phyloP scores from a whole-genome alignment of 1,140 invertebrate species.

The Neocloeon triangulifer region DNA sequence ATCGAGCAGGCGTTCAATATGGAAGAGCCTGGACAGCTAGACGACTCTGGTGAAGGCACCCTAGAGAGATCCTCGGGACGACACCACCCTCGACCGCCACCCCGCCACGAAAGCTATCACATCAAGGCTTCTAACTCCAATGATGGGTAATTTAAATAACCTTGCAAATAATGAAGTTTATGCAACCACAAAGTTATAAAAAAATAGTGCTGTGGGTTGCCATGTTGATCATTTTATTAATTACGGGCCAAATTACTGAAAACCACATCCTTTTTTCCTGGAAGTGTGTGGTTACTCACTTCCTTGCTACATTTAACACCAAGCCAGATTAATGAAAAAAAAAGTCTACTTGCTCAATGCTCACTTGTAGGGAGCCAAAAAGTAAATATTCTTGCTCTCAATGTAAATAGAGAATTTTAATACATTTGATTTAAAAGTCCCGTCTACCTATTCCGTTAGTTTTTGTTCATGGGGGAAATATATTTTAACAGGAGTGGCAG shows the following conservation, averaged over 20 bases:
- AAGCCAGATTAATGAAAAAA: too few relatives aligned
- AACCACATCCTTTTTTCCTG: not conserved
- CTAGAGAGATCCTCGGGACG: constrained; percentile 31
- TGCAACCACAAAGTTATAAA: too few relatives aligned
- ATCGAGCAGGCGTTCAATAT: constrained; percentile 82
- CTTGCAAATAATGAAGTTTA: constrained; percentile 1
- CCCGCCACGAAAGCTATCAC: constrained; percentile 19
- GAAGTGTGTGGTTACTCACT: too few relatives aligned
- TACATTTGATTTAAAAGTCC: too few relatives aligned
- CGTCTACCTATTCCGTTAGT: too few relatives aligned
- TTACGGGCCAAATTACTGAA: not conserved
- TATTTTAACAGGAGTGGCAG: constrained; percentile 48
- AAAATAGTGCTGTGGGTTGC: constrained; percentile 5
- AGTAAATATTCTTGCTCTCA: too few relatives aligned
- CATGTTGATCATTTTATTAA: too few relatives aligned
- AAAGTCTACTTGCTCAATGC: too few relatives aligned
- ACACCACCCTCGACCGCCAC: constrained; percentile 33
- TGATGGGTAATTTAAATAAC: constrained; percentile 17
- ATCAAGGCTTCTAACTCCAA: constrained; percentile 17
- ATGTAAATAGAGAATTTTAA: too few relatives aligned
- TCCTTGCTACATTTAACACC: too few relatives aligned
- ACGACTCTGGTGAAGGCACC: constrained; percentile 44
- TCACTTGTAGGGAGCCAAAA: too few relatives aligned
- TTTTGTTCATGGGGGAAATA: too few relatives aligned
- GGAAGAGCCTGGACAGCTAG: constrained; percentile 43